A percentile compares a stretch with the other conserved stretches of the same genome.
phyloP scores from a whole-genome alignment of 2,113 vertebrate species.

The Engystomops pustulosus region DNA sequence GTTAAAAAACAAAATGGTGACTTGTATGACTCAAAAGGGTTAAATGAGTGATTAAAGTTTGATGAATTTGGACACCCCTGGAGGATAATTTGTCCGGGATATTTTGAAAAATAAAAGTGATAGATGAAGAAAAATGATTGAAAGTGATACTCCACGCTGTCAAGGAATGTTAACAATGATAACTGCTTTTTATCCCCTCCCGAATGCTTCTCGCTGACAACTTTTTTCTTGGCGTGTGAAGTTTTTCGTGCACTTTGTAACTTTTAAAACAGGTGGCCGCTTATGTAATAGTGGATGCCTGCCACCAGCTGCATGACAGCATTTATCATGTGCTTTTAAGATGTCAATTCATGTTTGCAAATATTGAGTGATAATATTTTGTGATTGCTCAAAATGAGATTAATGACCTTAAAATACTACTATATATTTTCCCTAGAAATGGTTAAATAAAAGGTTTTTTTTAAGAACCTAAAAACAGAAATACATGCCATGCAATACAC shows the following conservation, averaged over 20 bases:
- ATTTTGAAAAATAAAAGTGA: not conserved
- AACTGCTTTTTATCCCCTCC: not conserved
- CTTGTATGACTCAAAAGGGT: not conserved
- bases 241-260: not conserved
- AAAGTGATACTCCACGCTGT: not conserved
- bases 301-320: constrained; percentile 35
- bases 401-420: not conserved
- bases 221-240: not conserved
- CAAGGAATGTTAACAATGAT: constrained; percentile 11
- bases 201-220: not conserved
- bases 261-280: constrained; percentile 39
- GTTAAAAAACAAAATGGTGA: not conserved
- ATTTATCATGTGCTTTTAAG: constrained; percentile 30
- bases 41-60: not conserved
- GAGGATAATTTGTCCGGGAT: not conserved
- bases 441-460: too few relatives aligned
- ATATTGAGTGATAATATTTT: constrained; percentile 37
- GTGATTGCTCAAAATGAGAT: not conserved
- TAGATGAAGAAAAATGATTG: constrained; percentile 5
- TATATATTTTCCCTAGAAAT: too few relatives aligned
- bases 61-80: not conserved
- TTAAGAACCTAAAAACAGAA: too few relatives aligned
- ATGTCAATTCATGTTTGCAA: constrained; percentile 50
- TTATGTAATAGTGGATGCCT: constrained; percentile 18
- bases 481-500: too few relatives aligned